Evolutionary conservation across 2,888 invertebrate species (phyloP), one percentile per base, ranked within the genome.

Genomic region (Dryadula phaetusa): DNA sequence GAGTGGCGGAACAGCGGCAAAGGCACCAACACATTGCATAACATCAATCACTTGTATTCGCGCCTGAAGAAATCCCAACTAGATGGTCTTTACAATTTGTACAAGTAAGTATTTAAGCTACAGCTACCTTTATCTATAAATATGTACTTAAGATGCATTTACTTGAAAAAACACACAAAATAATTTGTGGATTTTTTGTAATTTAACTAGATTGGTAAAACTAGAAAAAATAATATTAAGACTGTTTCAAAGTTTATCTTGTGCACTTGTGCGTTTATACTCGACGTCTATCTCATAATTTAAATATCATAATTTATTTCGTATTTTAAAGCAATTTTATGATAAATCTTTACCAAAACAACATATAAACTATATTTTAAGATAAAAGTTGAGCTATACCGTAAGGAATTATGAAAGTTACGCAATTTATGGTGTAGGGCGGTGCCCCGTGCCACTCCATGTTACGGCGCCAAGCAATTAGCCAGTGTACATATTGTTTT

Each of bases 1-100:
- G 96, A 97, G 79, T 97, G 97, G 97, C 95, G 95, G 73, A 97
- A 97, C 87, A 95, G 96, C 71, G 96, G 96, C 37, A 95, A 95
- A 77, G 96, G 96, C 8, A 94, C 95, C 66, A 95, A 95, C 76
- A 96, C 96, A 0, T 93, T 95, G 64, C 95, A 96, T 74, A 94
- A 96, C 77, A 94, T 96, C 71, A 94, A 94, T 79, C 95, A 95
- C 73, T 96, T 96, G 75, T 98, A 96, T 86, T 95, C 96, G 10
- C 95, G 96, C 79, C 92, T 98, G 47, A 95, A 95, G 58, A 95
- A 94, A 77, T 92, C 93, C 14, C 97, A 97, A 88, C 94, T 97
- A 72, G 91, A 95, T 73, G 95, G 95, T 74, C 94, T 98, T 28
- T 96, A 96, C 80, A 94, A 96, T 73, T 95, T 97, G 79, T 98